Evolutionary conservation across 2,888 invertebrate species (phyloP).

Genomic region (Plebejus anna): DNA sequence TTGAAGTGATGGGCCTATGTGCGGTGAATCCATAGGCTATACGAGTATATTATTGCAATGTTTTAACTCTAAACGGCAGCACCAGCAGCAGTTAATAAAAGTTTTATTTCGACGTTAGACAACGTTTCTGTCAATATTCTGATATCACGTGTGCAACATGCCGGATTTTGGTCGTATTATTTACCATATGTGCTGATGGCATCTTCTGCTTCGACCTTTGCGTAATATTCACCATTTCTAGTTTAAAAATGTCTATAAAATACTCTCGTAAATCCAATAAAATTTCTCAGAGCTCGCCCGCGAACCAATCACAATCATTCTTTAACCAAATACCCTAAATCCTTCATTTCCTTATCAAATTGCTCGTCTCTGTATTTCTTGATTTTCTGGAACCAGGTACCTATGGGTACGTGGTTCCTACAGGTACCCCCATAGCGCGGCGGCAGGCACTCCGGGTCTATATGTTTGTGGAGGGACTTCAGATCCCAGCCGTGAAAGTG

Average conservation of each 20-base stretch:
- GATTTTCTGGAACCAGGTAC: conserved; percentile 79
- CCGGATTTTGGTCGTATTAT: no score
- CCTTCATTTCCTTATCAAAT: conserved; percentile 82
- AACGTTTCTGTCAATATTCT: no score
- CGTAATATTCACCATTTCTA: no score
- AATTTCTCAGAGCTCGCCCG: neutral
- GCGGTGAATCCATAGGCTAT: no score
- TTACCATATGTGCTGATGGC: no score
- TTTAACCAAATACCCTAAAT: conserved; percentile 81
- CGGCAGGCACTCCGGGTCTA: conserved; percentile 56
- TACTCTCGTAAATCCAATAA: neutral
- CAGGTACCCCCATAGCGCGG: conserved; percentile 67
- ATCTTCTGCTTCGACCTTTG: no score
- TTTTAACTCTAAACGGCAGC: no score
- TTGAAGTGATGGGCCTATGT: no score
- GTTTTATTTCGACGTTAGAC: no score
- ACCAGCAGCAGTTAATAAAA: no score
- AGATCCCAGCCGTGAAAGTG: conserved; percentile 65
- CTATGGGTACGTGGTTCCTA: conserved; percentile 77
- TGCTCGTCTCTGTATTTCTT: conserved; percentile 67
- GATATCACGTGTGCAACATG: no score
- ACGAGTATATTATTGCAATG: no score
- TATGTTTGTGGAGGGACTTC: conserved; percentile 60
- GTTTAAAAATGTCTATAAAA: neutral
- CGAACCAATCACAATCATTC: conserved; percentile 43